phyloP scores from a whole-genome alignment of 2,888 invertebrate genomes.

The Rhaphigaster nebulosa region DNA sequence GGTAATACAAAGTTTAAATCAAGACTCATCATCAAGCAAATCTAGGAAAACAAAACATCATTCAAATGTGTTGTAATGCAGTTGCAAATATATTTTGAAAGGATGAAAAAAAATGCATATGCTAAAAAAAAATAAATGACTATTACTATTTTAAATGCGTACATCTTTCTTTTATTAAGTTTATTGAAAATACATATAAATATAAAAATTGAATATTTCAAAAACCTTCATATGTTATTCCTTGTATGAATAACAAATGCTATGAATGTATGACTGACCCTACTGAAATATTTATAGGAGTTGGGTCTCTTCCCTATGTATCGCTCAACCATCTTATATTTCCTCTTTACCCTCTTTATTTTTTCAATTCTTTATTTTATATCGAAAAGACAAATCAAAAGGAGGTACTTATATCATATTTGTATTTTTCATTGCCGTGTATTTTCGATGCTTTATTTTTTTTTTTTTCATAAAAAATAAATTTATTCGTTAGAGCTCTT shows the following conservation, averaged over 20 bases:
- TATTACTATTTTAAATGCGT: too few species aligned
- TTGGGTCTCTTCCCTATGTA: neutral
- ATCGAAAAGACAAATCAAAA: neutral
- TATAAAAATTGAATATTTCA: neutral
- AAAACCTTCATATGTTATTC: conserved; percentile 1
- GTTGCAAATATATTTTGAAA: too few species aligned
- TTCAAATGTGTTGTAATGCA: too few species aligned
- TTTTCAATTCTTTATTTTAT: neutral
- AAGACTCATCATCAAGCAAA: too few species aligned
- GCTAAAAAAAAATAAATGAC: too few species aligned
- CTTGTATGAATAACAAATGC: neutral
- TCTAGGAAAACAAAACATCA: too few species aligned
- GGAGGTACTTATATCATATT: neutral
- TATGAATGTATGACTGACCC: neutral
- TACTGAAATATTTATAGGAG: conserved; percentile 10
- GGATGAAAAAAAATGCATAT: too few species aligned
- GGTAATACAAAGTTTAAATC: too few species aligned
- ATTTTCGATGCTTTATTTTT: neutral
- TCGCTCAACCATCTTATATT: neutral
- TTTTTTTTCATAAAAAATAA: neutral
- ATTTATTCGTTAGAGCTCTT: too few species aligned
- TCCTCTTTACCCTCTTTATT: neutral
- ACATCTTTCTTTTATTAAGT: too few species aligned
- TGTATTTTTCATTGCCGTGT: neutral
- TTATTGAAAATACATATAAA: neutral